Base-by-base conservation (phyloP, 2,888 invertebrate species). In the Mythimna vitellina region DNA sequence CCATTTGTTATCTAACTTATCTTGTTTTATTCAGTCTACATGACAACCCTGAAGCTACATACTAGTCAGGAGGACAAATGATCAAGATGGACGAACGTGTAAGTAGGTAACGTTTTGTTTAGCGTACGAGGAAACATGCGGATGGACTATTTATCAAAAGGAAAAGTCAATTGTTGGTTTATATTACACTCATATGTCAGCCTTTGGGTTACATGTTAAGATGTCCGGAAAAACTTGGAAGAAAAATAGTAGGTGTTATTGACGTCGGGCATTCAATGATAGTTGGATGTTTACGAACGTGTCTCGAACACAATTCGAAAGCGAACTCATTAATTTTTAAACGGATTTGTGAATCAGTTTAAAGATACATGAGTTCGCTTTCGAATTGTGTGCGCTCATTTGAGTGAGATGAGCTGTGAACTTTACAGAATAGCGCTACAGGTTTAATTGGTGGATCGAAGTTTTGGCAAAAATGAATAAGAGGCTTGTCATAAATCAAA, bases 151-250 rank as follows among this genome's bases (percentile, higher is more conserved):
- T 75, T 66, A 75, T 80, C 81, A 77, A 54, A 22, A 46, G 53
- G 62, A 63, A 60, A 66, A 75, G 65, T 80, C 81, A 77, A 77
- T 76, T 76, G 76, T 80, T 65, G 61, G 65, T 74, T 80, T 73
- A 65, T 76, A 80, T 80, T 80, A 74, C 49, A 35, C 7, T 29
- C 54, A 51, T 76, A 80, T 74, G 63, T 73, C 54, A 76, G 32
- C 54, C 38, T 78, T 68, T 46, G 35, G 72, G 72, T 62, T 51
- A 9, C 14, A 49, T 61, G 25, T 53, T 42, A 14, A 56, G 46
- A 70, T 65, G 32, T 67, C 12, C 17, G 53, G 60, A 9, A 70
- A 54, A 54, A 60, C 29, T 20, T 46, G 20, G 17, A 22, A 20
- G n/a, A 12, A 46, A 35, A 20, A 70, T 56, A 46, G 32, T 32